Conservation (phyloP, 2,113 vertebrate genomes). For the Grammomys surdaster region DNA sequence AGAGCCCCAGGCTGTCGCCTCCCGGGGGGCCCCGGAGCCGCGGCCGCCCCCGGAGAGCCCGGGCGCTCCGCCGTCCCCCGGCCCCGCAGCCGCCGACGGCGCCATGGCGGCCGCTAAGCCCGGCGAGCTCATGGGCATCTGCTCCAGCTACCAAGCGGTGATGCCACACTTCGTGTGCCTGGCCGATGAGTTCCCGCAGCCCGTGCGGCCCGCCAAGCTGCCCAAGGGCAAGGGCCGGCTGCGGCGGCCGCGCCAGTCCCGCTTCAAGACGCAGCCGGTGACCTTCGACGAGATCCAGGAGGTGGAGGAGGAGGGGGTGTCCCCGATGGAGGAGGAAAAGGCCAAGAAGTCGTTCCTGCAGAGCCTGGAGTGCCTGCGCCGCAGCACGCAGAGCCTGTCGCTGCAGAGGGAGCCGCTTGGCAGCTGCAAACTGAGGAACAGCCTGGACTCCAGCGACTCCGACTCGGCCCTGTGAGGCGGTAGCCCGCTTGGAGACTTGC, state of each 20-base stretch:
- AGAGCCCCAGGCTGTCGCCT: slow-evolving; percentile 62
- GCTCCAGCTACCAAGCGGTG: slow-evolving; percentile 90
- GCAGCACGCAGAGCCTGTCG: slow-evolving; percentile 95
- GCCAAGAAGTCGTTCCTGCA: slow-evolving; percentile 97
- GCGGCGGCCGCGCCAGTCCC: slow-evolving; percentile 92
- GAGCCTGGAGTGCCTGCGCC: slow-evolving; percentile 95
- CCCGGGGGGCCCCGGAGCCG: slow-evolving; percentile 66
- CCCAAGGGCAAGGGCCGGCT: slow-evolving; percentile 88
- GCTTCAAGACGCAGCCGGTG: slow-evolving; percentile 98
- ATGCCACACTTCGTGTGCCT: slow-evolving; percentile 88
- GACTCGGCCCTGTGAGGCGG: slow-evolving; percentile 93
- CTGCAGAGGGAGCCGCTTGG: slow-evolving; percentile 86
- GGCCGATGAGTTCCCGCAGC: slow-evolving; percentile 95
- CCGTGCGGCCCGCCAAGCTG: slow-evolving; percentile 88
- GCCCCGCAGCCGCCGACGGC: slow-evolving; percentile 60
- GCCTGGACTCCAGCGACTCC: slow-evolving; percentile 97
- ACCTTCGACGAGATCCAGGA: slow-evolving; percentile 99
- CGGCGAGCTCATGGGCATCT: slow-evolving; percentile 88
- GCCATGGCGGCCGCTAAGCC: slow-evolving; percentile 91
- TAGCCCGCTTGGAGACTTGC: neutral
- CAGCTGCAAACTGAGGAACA: slow-evolving; percentile 90
- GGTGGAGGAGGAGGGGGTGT: slow-evolving; percentile 97
- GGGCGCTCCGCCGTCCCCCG: slow-evolving; percentile 12
- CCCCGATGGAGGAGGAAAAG: slow-evolving; percentile 96
- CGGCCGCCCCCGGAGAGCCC: slow-evolving; percentile 68